Base-by-base conservation (phyloP, 2,113 vertebrate genomes). In the Ivindomyrus marchei region DNA sequence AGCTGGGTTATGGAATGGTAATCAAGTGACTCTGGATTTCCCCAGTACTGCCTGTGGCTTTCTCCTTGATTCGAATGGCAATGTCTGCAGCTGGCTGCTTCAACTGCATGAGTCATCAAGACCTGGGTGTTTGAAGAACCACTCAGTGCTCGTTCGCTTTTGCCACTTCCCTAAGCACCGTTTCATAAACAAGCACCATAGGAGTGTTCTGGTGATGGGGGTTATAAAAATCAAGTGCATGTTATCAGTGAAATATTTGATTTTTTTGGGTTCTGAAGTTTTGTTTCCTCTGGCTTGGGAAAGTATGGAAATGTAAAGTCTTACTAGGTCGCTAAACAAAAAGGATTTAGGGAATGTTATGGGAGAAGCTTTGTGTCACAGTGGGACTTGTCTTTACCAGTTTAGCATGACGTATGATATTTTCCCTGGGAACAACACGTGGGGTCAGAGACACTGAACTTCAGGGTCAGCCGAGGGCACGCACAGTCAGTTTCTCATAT, bases 181-280 rank as follows among this genome's bases (percentile, higher is more conserved):
- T 88, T 93, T 91, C 85, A 58, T 89, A 91, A 92, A 92, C 89
- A 91, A 90, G 74, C 15, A 91, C 87, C n/a, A 80, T 45, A 47
- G 45, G 53, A 49, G 83, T 88, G 49, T 39, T 19, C 66, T 31
- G 13, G 15, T 17, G 85, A 46, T 36, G 39, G 70, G 80, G 80
- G 58, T 93, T 93, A 91, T 91, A 90, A 27, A 93, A 90, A 93
- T 93, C 42, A 91, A 77, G 90, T 91, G 88, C 89, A 52, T 88
- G 47, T 89, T 89, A 92, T 90, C 91, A 91, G 70, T 53, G 88
- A 91, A 93, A 88, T 87, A 91, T 56, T 92, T 94, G 89, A 91
- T 86, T 84, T 85, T 91, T 92, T 90, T 66, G 53, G 84, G 21
- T 4, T 62, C 85, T 27, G 24, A 58, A 90, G 49, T 47, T 70